Percentiles rank a stretch among this genome's conserved stretches.
Evolutionary conservation across 2,888 invertebrate genomes (phyloP).

Genomic region (Patella caerulea): DNA sequence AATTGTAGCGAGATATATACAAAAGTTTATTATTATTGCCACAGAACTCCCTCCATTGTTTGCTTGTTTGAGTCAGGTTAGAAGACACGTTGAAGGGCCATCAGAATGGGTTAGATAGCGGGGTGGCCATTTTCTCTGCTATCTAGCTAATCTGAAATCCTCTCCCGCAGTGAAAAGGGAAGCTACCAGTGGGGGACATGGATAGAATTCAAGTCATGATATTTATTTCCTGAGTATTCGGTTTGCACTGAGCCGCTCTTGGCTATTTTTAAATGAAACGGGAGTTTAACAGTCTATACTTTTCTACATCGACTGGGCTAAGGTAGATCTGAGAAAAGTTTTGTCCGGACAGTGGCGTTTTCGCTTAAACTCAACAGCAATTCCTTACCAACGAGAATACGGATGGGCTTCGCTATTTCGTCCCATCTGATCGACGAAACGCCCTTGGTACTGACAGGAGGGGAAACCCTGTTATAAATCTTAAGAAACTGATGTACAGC

Average conservation of each 20-base stretch:
- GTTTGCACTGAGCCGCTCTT: neutral
- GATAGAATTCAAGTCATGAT: neutral
- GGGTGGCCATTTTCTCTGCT: constrained; percentile 2
- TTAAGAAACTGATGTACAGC: no score
- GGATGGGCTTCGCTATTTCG: no score
- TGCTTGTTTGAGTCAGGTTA: neutral
- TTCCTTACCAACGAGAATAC: no score
- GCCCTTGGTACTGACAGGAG: no score
- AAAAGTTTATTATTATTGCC: neutral
- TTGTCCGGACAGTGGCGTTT: no score
- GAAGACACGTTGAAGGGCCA: neutral
- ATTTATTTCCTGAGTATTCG: neutral
- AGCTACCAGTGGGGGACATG: neutral
- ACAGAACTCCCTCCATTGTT: neutral
- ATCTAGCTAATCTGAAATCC: neutral
- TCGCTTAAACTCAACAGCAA: no score
- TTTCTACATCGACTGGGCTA: no score
- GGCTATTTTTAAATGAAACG: no score
- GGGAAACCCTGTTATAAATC: no score
- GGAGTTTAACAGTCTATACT: no score
- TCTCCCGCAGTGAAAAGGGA: constrained; percentile 1
- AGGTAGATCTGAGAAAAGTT: no score
- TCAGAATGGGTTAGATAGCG: neutral
- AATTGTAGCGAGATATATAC: constrained; percentile 9
- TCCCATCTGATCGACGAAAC: no score